Conservation (phyloP, 2,113 vertebrate species). For the Saccopteryx leptura region DNA sequence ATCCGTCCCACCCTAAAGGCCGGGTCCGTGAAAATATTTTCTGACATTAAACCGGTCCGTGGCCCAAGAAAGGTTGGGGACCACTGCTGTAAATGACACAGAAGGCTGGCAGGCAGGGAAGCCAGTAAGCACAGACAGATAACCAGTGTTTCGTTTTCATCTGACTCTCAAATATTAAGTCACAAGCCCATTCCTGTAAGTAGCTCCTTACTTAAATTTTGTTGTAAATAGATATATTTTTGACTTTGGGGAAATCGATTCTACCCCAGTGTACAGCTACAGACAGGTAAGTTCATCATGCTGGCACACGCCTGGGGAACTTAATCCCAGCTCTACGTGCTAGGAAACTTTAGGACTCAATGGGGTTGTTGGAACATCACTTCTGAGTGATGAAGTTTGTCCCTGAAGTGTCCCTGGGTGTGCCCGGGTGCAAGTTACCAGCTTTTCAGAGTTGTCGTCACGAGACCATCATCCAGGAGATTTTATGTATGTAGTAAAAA, state of each 20-base stretch:
- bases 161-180: neutral
- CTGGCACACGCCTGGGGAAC: neutral
- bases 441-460: neutral
- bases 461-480: neutral
- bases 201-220: neutral
- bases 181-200: neutral
- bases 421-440: neutral
- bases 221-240: constrained; percentile 11
- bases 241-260: neutral
- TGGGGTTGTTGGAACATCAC: neutral
- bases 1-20: no score
- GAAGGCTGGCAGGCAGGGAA: neutral
- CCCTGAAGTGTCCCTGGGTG: neutral
- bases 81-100: no score
- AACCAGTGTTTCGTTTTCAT: neutral
- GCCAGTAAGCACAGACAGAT: neutral
- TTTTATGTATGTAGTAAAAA: neutral
- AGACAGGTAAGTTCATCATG: neutral
- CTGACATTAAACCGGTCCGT: no score
- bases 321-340: neutral
- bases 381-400: neutral
- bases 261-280: neutral
- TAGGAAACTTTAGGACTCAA: neutral
- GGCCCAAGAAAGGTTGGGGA: no score
- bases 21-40: no score